These are phyloP conservation scores for Nothobranchius kuhntae DNA, from an alignment of 2,113 vertebrate genomes.

Conservation along the genomic window DNA sequence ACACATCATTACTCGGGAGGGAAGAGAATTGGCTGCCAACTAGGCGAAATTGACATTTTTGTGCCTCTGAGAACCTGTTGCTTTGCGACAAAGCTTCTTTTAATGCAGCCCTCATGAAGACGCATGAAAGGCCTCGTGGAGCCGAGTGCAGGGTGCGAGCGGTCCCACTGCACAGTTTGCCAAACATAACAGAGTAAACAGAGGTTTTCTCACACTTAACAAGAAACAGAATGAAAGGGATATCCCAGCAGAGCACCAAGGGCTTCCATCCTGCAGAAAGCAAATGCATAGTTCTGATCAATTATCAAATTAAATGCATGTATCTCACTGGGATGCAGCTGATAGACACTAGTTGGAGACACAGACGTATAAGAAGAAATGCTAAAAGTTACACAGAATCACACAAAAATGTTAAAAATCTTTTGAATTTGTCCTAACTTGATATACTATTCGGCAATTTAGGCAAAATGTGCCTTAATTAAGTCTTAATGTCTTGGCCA, in stretches of 20 bases:
- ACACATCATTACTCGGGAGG: conserved; percentile 77
- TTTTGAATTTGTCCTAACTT: too few relatives aligned
- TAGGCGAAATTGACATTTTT: conserved; percentile 83
- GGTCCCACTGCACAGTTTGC: conserved; percentile 71
- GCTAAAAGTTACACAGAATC: too few relatives aligned
- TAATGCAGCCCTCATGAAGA: conserved; percentile 74
- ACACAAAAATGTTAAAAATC: too few relatives aligned
- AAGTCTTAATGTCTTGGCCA: too few relatives aligned
- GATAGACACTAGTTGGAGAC: too few relatives aligned
- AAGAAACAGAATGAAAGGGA: conserved; percentile 55
- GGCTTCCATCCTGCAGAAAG: neutral
- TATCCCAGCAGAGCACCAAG: conserved; percentile 46
- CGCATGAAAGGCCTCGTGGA: conserved; percentile 70
- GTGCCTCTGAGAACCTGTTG: conserved; percentile 80
- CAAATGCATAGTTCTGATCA: neutral
- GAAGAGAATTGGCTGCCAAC: conserved; percentile 61
- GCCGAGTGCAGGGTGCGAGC: conserved; percentile 58
- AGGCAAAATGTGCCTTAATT: too few relatives aligned
- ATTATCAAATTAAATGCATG: conserved; percentile 29
- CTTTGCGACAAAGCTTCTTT: conserved; percentile 87
- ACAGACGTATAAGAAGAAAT: too few relatives aligned
- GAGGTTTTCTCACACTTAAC: conserved; percentile 77
- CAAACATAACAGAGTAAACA: conserved; percentile 77
- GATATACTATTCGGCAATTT: too few relatives aligned
- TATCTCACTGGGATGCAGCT: too few relatives aligned